Conservation (phyloP, 2,888 invertebrate species). For the Minunthozetes semirufus region DNA sequence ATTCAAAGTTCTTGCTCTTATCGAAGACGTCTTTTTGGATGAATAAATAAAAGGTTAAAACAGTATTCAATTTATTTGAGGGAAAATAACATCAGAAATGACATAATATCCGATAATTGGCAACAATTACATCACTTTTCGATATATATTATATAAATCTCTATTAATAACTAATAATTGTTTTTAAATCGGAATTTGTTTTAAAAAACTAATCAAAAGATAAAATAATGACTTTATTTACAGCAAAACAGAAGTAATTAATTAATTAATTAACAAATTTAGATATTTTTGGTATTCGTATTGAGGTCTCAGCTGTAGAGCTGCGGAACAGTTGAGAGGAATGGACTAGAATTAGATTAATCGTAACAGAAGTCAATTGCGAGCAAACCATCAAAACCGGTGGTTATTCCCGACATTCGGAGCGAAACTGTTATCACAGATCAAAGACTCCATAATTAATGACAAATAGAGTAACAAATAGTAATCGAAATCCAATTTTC, state of each 20-base stretch:
- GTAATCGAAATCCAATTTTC: background rate
- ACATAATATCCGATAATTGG: background rate
- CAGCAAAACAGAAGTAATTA: background rate
- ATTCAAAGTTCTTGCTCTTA: no score
- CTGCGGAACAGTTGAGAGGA: background rate
- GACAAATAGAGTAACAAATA: background rate
- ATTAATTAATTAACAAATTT: background rate
- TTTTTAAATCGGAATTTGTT: no score
- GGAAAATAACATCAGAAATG: background rate
- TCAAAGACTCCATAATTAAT: background rate
- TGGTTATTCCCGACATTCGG: background rate
- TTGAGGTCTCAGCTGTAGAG: background rate
- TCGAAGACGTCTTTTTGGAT: no score
- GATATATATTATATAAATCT: background rate
- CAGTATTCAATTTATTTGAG: no score
- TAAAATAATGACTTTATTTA: no score
- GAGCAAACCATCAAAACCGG: background rate
- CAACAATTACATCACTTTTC: background rate
- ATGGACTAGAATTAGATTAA: background rate
- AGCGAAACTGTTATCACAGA: background rate
- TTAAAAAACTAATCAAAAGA: no score
- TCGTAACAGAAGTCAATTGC: background rate
- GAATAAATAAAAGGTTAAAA: no score
- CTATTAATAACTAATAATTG: no score
- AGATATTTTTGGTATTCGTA: background rate